Percentiles rank a stretch among this genome's conserved stretches.
phyloP scores from a whole-genome alignment of 1,140 invertebrate species.

The Dryas iulia region DNA sequence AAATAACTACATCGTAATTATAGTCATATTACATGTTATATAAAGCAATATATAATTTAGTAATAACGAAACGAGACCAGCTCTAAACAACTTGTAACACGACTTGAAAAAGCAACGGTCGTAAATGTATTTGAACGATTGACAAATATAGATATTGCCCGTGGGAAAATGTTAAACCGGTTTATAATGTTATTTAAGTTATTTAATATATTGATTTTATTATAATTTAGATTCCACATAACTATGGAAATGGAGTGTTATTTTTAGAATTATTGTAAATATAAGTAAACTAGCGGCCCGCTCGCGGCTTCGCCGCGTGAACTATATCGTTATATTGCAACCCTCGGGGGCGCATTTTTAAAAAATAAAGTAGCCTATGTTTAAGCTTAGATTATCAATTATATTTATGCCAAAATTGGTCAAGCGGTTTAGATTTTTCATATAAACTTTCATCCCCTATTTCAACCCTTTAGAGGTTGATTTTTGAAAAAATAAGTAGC shows the following conservation, averaged over 20 bases:
- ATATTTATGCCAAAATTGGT: too few relatives aligned
- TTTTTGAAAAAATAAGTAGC: too few relatives aligned
- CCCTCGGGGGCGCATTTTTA: too few relatives aligned
- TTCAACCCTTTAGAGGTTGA: too few relatives aligned
- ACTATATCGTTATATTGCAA: too few relatives aligned
- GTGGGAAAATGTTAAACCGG: conserved; percentile 22
- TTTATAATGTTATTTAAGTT: neutral
- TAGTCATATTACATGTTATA: conserved; percentile 8
- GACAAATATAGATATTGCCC: conserved; percentile 30
- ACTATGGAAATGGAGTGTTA: too few relatives aligned
- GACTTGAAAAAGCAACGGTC: neutral
- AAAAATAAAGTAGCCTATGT: too few relatives aligned
- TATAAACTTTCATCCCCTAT: too few relatives aligned
- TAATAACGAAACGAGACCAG: conserved; percentile 6
- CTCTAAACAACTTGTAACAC: neutral
- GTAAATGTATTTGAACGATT: conserved; percentile 8
- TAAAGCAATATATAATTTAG: conserved; percentile 12
- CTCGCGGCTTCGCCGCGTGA: too few relatives aligned
- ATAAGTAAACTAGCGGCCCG: too few relatives aligned
- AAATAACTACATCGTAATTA: neutral
- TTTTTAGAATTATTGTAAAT: neutral
- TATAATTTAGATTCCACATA: neutral
- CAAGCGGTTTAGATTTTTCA: too few relatives aligned
- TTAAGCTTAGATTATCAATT: too few relatives aligned
- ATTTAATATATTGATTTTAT: neutral